Evolutionary conservation across 2,113 vertebrate species (phyloP), one percentile per base, ranked within the genome.

Genomic region (Pterocles gutturalis): DNA sequence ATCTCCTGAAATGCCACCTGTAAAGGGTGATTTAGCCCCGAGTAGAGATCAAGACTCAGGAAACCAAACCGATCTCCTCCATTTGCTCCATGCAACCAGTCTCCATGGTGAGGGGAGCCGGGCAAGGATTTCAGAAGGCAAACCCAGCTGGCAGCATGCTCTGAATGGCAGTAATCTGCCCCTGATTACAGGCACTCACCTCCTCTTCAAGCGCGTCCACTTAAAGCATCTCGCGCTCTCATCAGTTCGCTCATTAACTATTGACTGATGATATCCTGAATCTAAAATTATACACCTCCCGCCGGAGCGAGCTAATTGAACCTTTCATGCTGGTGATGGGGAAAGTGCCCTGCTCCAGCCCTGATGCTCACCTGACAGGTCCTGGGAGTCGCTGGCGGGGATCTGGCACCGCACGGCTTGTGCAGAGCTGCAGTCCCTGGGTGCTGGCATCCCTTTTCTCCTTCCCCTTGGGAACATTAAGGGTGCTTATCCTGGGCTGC

Each of bases 181-280:
- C 87, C 95, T 98, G 97, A 98, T 97, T 97, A 84, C 93, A 84
- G 86, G 90, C 93, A 94, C 96, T 96, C 93, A 92, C 89, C 91
- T 95, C 87, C 90, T 95, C 96, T 97, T 97, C 95, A 96, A 92
- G 89, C 92, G 77, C n/a, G 89, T 83, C 95, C 90, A 77, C 95
- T 95, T 95, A 94, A 87, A 94, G 94, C 96, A 85, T 87, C 95
- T 87, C n/a, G 0, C 2, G 2, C 90, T 95, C 97, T 97, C 97
- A 96, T 97, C 97, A 97, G 94, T 95, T 97, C 93, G 49, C 96
- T 97, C 96, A 91, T 96, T 96, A 97, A 78, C 93, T 49, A 91
- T 89, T 84, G 97, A 92, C 96, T 96, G 97, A 97, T 96, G 96
- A 97, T 95, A 96, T 88, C 91, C 96, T 93, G 97, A 94, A 97